Conservation (phyloP, 2,888 invertebrate species). For the Acanthococcus lagerstroemiae region DNA sequence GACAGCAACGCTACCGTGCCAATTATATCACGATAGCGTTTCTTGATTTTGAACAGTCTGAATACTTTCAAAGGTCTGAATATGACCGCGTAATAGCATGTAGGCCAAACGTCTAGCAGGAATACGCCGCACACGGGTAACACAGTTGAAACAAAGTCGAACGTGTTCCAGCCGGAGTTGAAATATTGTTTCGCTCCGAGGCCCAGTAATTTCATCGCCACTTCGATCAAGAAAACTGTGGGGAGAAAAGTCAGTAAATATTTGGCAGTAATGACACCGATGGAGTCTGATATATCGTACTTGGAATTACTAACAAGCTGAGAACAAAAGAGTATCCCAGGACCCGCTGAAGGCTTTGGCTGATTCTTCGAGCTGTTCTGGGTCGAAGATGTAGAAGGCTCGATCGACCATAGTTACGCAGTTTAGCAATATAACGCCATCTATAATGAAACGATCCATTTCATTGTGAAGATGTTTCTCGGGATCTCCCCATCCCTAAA, state of each 20-base stretch:
- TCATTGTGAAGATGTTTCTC: background rate
- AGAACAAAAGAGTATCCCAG: constrained; percentile 66
- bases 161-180: constrained; percentile 76
- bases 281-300: background rate
- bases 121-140: constrained; percentile 58
- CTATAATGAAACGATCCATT: constrained; percentile 1
- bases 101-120: constrained; percentile 55
- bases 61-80: constrained; percentile 58
- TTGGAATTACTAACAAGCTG: constrained; percentile 48
- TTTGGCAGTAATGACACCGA: too few species aligned
- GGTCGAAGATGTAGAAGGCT: constrained; percentile 46
- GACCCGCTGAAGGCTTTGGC: constrained; percentile 57
- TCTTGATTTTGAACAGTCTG: constrained; percentile 66
- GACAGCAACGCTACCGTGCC: constrained; percentile 69
- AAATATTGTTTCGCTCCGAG: constrained; percentile 61
- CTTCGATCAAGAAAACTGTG: constrained; percentile 62
- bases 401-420: constrained; percentile 64
- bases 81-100: constrained; percentile 60
- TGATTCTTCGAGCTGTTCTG: constrained; percentile 51
- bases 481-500: background rate
- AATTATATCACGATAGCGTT: constrained; percentile 70
- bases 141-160: constrained; percentile 60
- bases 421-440: constrained; percentile 32
- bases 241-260: constrained; percentile 12
- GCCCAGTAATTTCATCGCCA: constrained; percentile 59